Evolutionary conservation across 1,140 invertebrate species (phyloP), one percentile per base, ranked within the genome.

Genomic region (Cydia strobilella): DNA sequence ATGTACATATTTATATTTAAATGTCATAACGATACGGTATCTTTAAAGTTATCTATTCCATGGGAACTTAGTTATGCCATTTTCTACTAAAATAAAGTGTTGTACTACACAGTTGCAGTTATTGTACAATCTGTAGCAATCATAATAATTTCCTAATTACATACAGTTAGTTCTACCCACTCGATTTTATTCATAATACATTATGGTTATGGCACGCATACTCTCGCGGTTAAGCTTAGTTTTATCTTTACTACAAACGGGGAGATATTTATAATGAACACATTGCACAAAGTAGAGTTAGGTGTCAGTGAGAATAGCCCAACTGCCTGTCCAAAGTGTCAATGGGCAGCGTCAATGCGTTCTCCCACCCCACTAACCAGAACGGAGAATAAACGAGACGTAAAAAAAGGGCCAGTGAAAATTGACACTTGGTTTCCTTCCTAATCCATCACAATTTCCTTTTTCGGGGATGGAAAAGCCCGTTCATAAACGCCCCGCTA

Each of bases 11-110:
- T 66, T 39, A 59, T 59, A 59, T 15, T 3, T 59, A 59, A 59
- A 59, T 59, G n/a, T 59, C 54, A 23, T 59, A 59, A 59, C 51
- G 2, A 18, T 59, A 59, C 20, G 15, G 23, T 31, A 31, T 39
- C 31, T 31, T 69, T 69, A 69, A 12, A 69, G n/a, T 35, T 39
- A 69, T 18, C n/a, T 69, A 69, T 69, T 35, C 31, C 65, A 42
- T 35, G 25, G 31, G 31, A 69, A 69, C 65, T 69, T 12, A 66
- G 27, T 35, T 69, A 10, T 35, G 31, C 23, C 65, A 66, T 31
- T 42, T 69, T 35, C 27, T 2, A 65, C 25, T 69, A 35, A 31
- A 69, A 5, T 35, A 66, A 66, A 27, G 25, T 69, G 31, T 69
- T 69, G 63, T 69, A 69, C 65, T 69, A 69, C 65, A 35, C 31